Percentiles rank a stretch among this genome's conserved stretches.
phyloP scores from a whole-genome alignment of 2,797 vertebrate genomes.

The Platalea minor region DNA sequence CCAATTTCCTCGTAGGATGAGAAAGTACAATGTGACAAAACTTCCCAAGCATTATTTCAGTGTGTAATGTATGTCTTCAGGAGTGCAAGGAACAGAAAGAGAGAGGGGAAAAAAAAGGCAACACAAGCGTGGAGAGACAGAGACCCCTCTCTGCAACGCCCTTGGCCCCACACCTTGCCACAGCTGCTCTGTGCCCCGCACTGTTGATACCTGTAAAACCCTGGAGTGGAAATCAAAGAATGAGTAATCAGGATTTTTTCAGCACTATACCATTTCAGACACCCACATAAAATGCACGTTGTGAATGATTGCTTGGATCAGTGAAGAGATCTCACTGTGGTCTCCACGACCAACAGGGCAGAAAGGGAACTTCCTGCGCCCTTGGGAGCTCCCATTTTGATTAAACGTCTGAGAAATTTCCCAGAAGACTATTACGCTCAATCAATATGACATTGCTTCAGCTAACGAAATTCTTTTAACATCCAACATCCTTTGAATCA shows the following conservation, averaged over 20 bases:
- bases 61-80: neutral
- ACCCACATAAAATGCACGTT: neutral
- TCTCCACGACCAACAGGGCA: neutral
- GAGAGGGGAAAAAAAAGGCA: fast-evolving
- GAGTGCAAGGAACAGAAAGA: neutral
- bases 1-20: neutral
- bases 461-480: constrained; percentile 60
- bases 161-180: neutral
- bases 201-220: neutral
- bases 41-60: neutral
- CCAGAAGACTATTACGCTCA: constrained; percentile 37
- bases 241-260: neutral
- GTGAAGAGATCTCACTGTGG: neutral
- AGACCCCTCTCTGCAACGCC: neutral
- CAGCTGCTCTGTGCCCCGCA: neutral
- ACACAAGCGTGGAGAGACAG: neutral
- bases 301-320: neutral
- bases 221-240: neutral
- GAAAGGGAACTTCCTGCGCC: neutral
- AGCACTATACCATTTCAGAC: neutral
- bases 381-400: constrained; percentile 32
- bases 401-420: constrained; percentile 62
- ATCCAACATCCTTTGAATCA: constrained; percentile 48
- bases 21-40: neutral
- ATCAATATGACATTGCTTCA: constrained; percentile 61